These are phyloP conservation scores for Platalea minor DNA, from an alignment of 2,797 vertebrate genomes.

Conservation along the genomic window DNA sequence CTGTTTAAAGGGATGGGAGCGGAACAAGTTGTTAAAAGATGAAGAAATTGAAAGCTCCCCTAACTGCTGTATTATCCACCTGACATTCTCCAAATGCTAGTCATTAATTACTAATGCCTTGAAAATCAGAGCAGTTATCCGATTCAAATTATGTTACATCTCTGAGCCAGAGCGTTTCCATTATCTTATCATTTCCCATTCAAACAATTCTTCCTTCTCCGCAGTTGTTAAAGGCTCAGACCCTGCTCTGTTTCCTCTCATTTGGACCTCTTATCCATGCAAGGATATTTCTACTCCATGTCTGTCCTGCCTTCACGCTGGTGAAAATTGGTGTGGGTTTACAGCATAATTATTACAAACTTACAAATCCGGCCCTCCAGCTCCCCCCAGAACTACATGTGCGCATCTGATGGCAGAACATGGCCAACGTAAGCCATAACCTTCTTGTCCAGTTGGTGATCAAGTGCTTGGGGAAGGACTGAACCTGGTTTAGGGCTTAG, in stretches of 20 bases:
- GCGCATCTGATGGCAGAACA: not conserved
- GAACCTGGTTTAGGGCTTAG: not conserved
- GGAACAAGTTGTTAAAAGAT: conserved; percentile 30
- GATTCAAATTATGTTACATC: not conserved
- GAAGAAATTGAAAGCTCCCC: conserved; percentile 46
- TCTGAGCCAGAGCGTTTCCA: conserved; percentile 3
- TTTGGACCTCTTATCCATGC: not conserved
- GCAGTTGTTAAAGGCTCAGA: not conserved
- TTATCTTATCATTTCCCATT: conserved; percentile 14
- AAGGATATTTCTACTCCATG: not conserved
- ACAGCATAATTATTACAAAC: not conserved
- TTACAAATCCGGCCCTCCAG: not conserved
- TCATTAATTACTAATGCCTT: conserved; percentile 47
- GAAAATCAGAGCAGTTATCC: conserved; percentile 15
- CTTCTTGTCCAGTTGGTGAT: not conserved
- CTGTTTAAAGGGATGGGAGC: conserved; percentile 1
- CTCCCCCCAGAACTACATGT: not conserved
- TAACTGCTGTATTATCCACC: conserved; percentile 35
- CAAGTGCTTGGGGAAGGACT: not conserved
- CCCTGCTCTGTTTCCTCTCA: not conserved
- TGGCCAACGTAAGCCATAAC: not conserved
- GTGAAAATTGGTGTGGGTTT: not conserved
- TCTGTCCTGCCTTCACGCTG: not conserved
- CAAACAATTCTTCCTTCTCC: conserved; percentile 16
- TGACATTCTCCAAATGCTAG: conserved; percentile 26